These are phyloP conservation scores for Pseudococcus viburni DNA, from an alignment of 2,888 invertebrate genomes.

Conservation along the genomic window DNA sequence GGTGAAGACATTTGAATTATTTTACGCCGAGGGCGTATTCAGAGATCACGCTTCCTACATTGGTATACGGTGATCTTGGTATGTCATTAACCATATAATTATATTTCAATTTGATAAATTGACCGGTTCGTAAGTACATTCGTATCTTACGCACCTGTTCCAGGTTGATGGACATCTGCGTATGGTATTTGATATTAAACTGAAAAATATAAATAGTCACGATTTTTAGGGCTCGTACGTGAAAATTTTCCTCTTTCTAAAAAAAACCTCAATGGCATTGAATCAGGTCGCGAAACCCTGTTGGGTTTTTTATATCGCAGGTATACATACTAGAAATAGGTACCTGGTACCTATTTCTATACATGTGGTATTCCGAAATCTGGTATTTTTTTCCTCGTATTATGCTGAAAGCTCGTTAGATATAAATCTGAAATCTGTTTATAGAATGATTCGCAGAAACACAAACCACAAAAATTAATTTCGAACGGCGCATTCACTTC, in stretches of 20 bases:
- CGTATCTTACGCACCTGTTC: neutral
- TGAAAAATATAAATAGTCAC: neutral
- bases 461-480: conserved; percentile 26
- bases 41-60: conserved; percentile 8
- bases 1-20: neutral
- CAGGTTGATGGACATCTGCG: conserved; percentile 4
- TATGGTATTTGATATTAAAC: too few relatives aligned
- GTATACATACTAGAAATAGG: neutral
- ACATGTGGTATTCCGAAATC: neutral
- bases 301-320: neutral
- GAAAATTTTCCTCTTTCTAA: neutral
- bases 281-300: conserved; percentile 24
- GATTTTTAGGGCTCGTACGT: conserved; percentile 1
- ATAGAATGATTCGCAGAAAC: neutral
- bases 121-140: conserved; percentile 43
- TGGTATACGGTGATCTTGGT: neutral
- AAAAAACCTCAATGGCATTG: conserved; percentile 1
- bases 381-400: neutral
- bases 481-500: neutral
- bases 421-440: neutral
- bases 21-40: neutral
- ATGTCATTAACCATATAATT: conserved; percentile 56
- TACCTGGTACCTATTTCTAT: neutral
- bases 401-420: neutral
- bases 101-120: conserved; percentile 52